Evolutionary conservation across 1,140 invertebrate genomes (phyloP).

Genomic region (Agraylea sexmaculata): DNA sequence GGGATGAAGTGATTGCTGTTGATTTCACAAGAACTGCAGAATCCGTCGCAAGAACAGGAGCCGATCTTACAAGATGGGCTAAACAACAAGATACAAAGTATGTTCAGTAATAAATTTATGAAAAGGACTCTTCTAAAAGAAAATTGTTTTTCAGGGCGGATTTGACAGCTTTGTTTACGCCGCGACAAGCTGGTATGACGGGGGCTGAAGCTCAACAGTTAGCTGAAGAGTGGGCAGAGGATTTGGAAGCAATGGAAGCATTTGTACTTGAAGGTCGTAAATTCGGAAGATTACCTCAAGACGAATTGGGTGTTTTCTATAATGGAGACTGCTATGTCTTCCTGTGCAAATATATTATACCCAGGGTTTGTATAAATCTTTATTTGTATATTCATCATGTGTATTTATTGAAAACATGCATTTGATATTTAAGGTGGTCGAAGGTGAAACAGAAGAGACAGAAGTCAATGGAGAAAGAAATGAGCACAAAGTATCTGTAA

Average conservation of each 20-base stretch:
- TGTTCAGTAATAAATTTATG: constrained; percentile 14
- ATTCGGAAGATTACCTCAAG: constrained; percentile 89
- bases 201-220: constrained; percentile 78
- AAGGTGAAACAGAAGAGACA: constrained; percentile 26
- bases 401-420: neutral
- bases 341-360: constrained; percentile 90
- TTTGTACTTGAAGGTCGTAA: constrained; percentile 97
- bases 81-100: constrained; percentile 79
- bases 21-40: constrained; percentile 98
- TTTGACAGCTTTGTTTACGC: constrained; percentile 89
- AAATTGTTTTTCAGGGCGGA: constrained; percentile 51
- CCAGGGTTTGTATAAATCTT: constrained; percentile 28
- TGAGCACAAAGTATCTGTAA: constrained; percentile 7
- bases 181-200: constrained; percentile 80
- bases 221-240: constrained; percentile 91
- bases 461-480: constrained; percentile 23
- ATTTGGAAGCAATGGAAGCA: constrained; percentile 92
- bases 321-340: constrained; percentile 97
- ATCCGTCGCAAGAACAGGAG: constrained; percentile 91
- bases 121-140: neutral
- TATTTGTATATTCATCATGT: neutral
- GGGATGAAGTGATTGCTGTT: constrained; percentile 98
- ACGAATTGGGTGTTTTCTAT: constrained; percentile 90
- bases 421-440: neutral
- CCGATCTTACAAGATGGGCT: constrained; percentile 90